Evolutionary conservation across 2,113 vertebrate genomes (phyloP), one percentile per base, ranked within the genome.

Genomic region (Callipepla californica): DNA sequence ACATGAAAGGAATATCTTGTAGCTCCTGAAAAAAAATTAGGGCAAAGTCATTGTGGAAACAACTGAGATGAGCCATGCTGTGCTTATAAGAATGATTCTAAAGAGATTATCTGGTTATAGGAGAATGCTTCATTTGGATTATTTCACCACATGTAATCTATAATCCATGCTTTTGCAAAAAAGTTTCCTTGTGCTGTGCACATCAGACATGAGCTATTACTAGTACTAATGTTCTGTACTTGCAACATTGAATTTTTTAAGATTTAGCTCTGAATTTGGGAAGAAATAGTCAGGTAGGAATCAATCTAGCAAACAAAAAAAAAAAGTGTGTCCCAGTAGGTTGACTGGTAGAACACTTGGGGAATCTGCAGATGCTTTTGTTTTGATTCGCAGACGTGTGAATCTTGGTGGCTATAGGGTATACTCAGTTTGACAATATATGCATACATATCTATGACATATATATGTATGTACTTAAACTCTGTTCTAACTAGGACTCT

Each of bases 121-220:
- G 57, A 92, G 80, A 90, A 86, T 66, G 65, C 57, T 90, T 94
- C n/a, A 26, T 78, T 94, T 90, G 53, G 62, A 89, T 86, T 90
- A 76, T 40, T 23, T 88, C 68, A 73, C 73, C 90, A 48, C 30
- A 17, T 14, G 65, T 76, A 59, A 84, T 85, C 48, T 36, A 45
- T 59, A 86, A 84, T 88, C 73, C 13, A 14, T 72, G 20, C 53
- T 63, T 88, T 86, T 90, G 13, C 47, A 57, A 68, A 68, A 30
- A 85, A 47, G 44, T 53, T 87, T 30, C 58, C 18, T 38, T 3
- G 0, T 89, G 53, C 58, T 62, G 67, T n/a, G 91, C 79, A 89
- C 85, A 45, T 79, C 44, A 87, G 15, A 58, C 51, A 16, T 0
- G 4, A 80, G 48, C 25, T 84, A 78, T 67, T 86, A 44, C 45